Base-by-base conservation (phyloP, 2,113 vertebrate species). In the Grammomys dolichurus region DNA sequence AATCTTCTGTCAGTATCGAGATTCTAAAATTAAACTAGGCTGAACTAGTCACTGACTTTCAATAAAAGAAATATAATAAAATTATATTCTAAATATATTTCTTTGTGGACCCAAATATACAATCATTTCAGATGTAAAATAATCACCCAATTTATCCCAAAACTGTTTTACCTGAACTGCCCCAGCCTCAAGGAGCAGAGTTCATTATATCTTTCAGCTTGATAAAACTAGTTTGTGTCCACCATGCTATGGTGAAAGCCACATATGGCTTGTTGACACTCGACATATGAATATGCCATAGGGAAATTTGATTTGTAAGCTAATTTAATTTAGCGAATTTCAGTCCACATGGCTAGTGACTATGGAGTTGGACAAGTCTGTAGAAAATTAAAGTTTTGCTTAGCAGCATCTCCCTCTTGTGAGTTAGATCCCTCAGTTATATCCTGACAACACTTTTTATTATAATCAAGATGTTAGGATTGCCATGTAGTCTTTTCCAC, bases 61-160 rank as follows among this genome's bases (percentile, higher is more conserved):
- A 94, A 94, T 87, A 93, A 89, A 89, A 43, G 75, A 78, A 91
- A 48, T 11, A 51, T 2, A 3, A 31, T 86, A 14, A 60, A 36
- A 33, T 78, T 87, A 72, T 72, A 69, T 84, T 91, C 77, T 87
- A 94, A 91, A 69, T 90, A 54, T 33, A 63, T 94, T 65, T 28
- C 11, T 56, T 46, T 36, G 33, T 75, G 14, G 40, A n/a, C 4
- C 46, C 73, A 96, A 76, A 92, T 70, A 88, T 40, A 95, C 91
- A 93, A 92, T 54, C 54, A 91, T 46, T 11, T 91, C 3, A 90
- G 75, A 90, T 70, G 13, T 85, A 9, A 63, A 31, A 60, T 22
- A 94, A 87, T 26, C 91, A 2, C 0, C 1, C 0, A 65, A 84
- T 76, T 95, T 88, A 67, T 56, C 20, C 65, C 26, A 51, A 92